Evolutionary conservation across 2,888 invertebrate species (phyloP), one percentile per base, ranked within the genome.

Genomic region (Elysia crispata): DNA sequence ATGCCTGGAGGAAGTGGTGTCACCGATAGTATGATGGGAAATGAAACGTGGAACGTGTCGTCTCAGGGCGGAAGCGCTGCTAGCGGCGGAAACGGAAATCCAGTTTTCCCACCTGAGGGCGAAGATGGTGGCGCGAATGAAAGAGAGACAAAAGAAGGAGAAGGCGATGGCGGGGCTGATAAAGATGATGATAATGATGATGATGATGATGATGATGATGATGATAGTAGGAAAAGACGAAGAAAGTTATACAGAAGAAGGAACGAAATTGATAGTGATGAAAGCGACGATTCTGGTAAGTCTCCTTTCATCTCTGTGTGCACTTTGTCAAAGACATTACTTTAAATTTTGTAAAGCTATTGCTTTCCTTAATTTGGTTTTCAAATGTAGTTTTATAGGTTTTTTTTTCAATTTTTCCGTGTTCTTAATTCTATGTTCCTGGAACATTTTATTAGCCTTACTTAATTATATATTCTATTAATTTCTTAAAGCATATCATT

Each of bases 241-340:
- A 6, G 25, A 20, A 66, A 20, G 25, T 31, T 11, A 18, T 23
- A 31, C 15, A 31, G 76, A 13, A 0, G 76, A 54, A 60, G 75
- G 57, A 75, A 57, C 33, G 25, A 69, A 0, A 33, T 74, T n/a
- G 70, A 41, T 15, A 70, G 70, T n/a, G 70, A 70, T 18, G 70
- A 70, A 41, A 70, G 70, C 25, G 33, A 41, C 3, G 70, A 70
- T 13, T 70, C 70, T 11, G 70, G 70, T 70, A 70, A 41, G 70
- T 5, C 1, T 28, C 41, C 41, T 41, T 41, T n/a, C n/a, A n/a
- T n/a, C n/a, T n/a, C n/a, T n/a, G n/a, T n/a, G n/a, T n/a, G n/a
- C n/a, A n/a, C n/a, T n/a, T n/a, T n/a, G n/a, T n/a, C 41, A 41
- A 41, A 41, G 41, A 41, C 41, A 11, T 6, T 41, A 6, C 41